Conservation (phyloP, 2,888 invertebrate species). For the Galerucella pusilla region DNA sequence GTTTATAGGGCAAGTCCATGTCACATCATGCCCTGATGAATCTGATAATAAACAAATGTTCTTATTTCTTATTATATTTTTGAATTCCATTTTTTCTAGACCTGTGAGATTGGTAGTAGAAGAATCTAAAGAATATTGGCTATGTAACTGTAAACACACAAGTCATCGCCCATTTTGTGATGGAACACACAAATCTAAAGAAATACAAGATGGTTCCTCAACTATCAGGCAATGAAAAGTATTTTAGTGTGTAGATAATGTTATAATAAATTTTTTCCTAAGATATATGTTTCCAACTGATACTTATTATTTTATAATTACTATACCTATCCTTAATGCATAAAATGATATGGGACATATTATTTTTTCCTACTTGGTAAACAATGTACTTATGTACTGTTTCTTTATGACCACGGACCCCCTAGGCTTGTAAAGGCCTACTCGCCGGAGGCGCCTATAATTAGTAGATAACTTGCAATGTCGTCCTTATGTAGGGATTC, state of each 20-base stretch:
- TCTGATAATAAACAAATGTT: too few relatives aligned
- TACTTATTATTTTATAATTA: background rate
- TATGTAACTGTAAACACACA: constrained; percentile 99
- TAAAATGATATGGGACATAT: too few relatives aligned
- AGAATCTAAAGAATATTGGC: constrained; percentile 91
- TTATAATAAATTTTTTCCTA: constrained; percentile 9
- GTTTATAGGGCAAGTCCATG: too few relatives aligned
- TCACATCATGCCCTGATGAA: too few relatives aligned
- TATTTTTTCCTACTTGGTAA: too few relatives aligned
- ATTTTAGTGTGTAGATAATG: constrained; percentile 20
- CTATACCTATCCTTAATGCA: too few relatives aligned
- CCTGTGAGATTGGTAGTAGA: constrained; percentile 87
- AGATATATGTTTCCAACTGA: background rate
- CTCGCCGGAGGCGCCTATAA: too few relatives aligned
- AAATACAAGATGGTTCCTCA: constrained; percentile 71
- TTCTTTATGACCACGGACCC: too few relatives aligned
- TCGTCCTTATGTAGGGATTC: too few relatives aligned
- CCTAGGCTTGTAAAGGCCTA: too few relatives aligned
- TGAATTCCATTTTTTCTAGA: constrained; percentile 60
- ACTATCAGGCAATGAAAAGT: constrained; percentile 54
- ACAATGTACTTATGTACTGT: too few relatives aligned
- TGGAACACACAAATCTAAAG: constrained; percentile 86
- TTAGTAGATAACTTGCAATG: too few relatives aligned
- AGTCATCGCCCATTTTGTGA: constrained; percentile 95
- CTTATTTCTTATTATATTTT: background rate